phyloP scores from a whole-genome alignment of 2,888 invertebrate genomes.

The Chironomus riparius region DNA sequence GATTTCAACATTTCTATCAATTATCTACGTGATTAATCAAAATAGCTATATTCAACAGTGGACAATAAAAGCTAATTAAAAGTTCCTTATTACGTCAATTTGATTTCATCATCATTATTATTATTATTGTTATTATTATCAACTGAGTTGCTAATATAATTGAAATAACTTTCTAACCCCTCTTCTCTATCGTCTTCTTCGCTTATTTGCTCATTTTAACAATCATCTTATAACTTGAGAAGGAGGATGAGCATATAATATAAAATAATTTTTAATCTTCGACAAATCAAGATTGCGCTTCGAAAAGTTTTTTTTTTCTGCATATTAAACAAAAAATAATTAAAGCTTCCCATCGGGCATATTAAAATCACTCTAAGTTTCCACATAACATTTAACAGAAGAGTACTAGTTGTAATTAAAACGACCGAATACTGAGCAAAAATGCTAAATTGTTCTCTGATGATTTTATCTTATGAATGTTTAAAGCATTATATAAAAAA shows the following conservation, averaged over 20 bases:
- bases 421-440: not conserved
- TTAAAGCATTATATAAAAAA: not conserved
- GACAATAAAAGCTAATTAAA: slow-evolving; percentile 10
- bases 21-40: not conserved
- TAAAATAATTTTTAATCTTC: no score
- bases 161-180: not conserved
- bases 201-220: no score
- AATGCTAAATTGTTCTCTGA: slow-evolving; percentile 12
- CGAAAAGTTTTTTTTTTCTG: not conserved
- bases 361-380: slow-evolving; percentile 23
- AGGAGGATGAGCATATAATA: not conserved
- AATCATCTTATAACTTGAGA: not conserved
- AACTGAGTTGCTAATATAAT: not conserved
- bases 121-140: not conserved
- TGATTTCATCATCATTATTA: not conserved
- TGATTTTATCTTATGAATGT: not conserved
- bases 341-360: slow-evolving; percentile 13
- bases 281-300: no score
- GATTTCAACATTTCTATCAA: not conserved
- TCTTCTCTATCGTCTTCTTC: not conserved
- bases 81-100: not conserved
- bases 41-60: not conserved
- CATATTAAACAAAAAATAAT: slow-evolving; percentile 23
- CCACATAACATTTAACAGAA: not conserved
- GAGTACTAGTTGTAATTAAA: slow-evolving; percentile 15